Base-by-base conservation (phyloP, 2,113 vertebrate species). In the Nansenia antarctica region DNA sequence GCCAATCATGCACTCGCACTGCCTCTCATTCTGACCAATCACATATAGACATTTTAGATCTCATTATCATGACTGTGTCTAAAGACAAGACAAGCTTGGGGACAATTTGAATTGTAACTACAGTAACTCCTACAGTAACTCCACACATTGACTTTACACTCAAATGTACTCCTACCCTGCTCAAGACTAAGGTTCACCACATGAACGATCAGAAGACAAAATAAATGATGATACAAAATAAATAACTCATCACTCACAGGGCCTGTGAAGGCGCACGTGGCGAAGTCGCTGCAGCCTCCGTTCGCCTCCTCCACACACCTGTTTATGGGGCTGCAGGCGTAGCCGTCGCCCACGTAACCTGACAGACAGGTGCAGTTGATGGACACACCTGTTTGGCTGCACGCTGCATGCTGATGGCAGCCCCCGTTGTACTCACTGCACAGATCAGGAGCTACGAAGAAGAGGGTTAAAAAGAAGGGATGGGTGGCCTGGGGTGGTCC, bases 251-350 rank as follows among this genome's bases (percentile, higher is more conserved):
- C 57, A 90, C 96, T 92, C 80, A 97, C 96, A 1, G 95, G 94
- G n/a, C 96, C 95, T 0, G 90, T 94, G 69, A 83, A 93, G 55
- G 88, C 87, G 83, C 96, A 98, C 35, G 87, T 76, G 0, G 96
- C 95, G 1, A 96, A 95, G 57, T 97, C 95, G 0, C 94, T 96
- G 85, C 96, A 98, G 64, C 92, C 94, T 0, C 95, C 96, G 0
- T 94, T 96, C 1, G 11, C 27, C 72, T 94, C 91, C 1, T 89
- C 86, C 2, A 82, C 77, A 66, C 96, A 98, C 71, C 86, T 89
- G 89, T 96, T 89, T 20, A 93, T 88, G 20, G 93, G 87, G 24
- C 79, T 73, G 58, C 96, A 98, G 76, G 76, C 78, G 71, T 72
- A 86, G 29, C 96, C 96, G 0, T 98, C 96, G 0, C 96, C 95